phyloP scores from a whole-genome alignment of 2,797 vertebrate species.

The Neomorphus geoffroyi region DNA sequence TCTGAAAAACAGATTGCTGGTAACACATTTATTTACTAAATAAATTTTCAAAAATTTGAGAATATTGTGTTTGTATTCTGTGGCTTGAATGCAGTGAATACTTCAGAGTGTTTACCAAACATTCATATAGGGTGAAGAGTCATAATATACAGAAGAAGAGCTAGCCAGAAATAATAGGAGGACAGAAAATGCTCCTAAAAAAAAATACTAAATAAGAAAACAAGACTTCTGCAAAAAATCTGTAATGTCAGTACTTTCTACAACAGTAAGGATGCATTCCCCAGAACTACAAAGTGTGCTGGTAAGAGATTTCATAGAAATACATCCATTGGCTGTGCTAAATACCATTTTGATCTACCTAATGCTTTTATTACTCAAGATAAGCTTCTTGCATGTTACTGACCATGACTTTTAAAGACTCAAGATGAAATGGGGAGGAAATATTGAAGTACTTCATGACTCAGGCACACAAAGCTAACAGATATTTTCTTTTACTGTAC shows the following conservation, averaged over 20 bases:
- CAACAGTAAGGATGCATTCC: not conserved
- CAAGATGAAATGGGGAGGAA: not conserved
- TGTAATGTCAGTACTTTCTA: not conserved
- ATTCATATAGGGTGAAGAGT: not conserved
- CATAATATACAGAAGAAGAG: not conserved
- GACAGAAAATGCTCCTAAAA: not conserved
- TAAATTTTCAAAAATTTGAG: not conserved
- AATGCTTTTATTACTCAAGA: not conserved
- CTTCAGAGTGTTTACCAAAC: not conserved
- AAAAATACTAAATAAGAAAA: not conserved
- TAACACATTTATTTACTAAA: not conserved
- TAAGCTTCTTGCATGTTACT: not conserved
- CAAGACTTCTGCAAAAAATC: not conserved
- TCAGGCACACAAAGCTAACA: not conserved
- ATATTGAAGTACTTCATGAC: not conserved
- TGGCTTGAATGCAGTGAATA: not conserved
- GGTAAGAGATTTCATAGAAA: not conserved
- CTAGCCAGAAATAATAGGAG: slow-evolving; percentile 40
- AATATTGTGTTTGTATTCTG: not conserved
- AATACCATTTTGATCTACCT: not conserved
- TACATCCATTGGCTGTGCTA: not conserved
- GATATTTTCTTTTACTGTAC: not conserved
- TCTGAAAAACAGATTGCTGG: not conserved
- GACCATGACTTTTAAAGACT: not conserved
- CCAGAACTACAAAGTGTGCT: not conserved